Evolutionary conservation across 2,113 vertebrate genomes (phyloP).

Genomic region (Arizona elegans): DNA sequence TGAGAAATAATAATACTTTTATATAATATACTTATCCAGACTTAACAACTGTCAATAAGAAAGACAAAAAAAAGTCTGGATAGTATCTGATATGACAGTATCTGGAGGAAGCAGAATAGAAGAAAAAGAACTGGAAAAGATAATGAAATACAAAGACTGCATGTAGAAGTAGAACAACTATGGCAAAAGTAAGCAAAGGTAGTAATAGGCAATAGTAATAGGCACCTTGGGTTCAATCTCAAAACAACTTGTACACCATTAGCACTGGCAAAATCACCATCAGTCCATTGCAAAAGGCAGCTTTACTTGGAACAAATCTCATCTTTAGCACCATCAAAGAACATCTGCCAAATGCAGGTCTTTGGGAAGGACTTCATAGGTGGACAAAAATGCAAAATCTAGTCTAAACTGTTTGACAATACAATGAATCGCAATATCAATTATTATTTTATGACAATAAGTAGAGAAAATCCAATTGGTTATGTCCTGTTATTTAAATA

Average conservation of each 20-base stretch:
- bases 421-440: not conserved
- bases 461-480: not conserved
- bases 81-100: not conserved
- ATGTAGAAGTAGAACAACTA: not conserved
- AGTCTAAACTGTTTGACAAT: not conserved
- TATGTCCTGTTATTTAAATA: not conserved
- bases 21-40: not conserved
- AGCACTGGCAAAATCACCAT: not conserved
- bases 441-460: not conserved
- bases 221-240: not conserved
- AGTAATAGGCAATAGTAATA: not conserved
- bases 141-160: not conserved
- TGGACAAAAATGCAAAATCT: not conserved
- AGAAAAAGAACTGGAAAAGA: not conserved
- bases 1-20: not conserved
- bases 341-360: too few species aligned
- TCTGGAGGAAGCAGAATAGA: not conserved
- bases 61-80: not conserved
- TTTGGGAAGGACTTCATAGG: too few species aligned
- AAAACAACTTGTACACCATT: not conserved
- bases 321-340: too few species aligned
- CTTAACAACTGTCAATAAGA: not conserved
- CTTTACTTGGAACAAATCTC: not conserved
- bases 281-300: not conserved
- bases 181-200: not conserved